Base-by-base conservation (phyloP, 2,113 vertebrate genomes). In the Rostratula benghalensis region DNA sequence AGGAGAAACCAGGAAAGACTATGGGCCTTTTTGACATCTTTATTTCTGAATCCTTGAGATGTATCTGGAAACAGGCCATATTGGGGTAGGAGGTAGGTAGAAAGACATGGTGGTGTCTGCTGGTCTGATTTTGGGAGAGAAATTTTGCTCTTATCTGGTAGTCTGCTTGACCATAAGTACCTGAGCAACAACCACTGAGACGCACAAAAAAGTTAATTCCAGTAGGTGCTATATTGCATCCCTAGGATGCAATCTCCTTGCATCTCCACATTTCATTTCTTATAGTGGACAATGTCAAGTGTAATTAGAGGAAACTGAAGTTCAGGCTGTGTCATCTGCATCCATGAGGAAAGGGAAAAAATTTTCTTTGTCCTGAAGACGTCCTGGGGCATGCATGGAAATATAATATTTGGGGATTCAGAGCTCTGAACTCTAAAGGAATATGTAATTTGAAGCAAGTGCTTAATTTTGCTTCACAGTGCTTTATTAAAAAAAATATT, bases 381-480 rank as follows among this genome's bases (percentile, higher is more conserved):
- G 6, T 43, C 10, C 11, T 61, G 37, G 12, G 31, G 4, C 0
- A 0, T 57, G 48, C 16, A 13, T 74, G 31, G 31, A 11, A 83
- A 13, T 87, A 18, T 53, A 57, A 15, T 10, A 15, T 78, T 60
- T 76, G 69, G 45, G 61, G 78, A 60, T 84, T 91, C 13, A 35
- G 59, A 83, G 23, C 68, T 81, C 50, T 70, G 46, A 53, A n/a
- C 41, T 83, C 41, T 69, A 65, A 73, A 83, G 19, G 24, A 50
- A 5, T 74, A 12, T 43, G 8, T 82, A 35, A 75, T 74, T 90
- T 83, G 54, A 88, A 90, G 54, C 37, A 78, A 46, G 37, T 77
- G 77, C 13, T 46, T 87, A 60, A 48, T 81, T 86, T 76, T 69
- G 16, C 53, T 71, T 81, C 27, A 46, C 5, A 16, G 21, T 68